Conservation (phyloP, 2,888 invertebrate genomes). For the Conomelus anceps region DNA sequence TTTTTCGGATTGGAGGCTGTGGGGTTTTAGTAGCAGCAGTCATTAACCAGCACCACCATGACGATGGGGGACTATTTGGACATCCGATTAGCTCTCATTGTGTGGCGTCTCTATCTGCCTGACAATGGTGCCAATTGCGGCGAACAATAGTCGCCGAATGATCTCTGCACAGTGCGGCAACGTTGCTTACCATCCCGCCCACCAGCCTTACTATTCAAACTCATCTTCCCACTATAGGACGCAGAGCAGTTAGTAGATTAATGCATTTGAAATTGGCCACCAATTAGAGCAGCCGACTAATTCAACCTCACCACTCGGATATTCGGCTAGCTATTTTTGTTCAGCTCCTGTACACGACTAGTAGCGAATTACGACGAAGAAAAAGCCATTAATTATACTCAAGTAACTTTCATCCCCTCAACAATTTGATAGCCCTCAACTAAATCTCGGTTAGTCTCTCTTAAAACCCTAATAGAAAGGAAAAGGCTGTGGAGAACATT, state of each 20-base stretch:
- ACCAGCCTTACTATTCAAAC: constrained; percentile 20
- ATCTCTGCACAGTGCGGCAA: constrained; percentile 28
- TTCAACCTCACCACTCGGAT: constrained; percentile 39
- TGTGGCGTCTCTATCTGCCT: constrained; percentile 26
- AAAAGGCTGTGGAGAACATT: constrained; percentile 12
- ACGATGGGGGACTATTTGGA: constrained; percentile 37
- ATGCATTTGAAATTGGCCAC: constrained; percentile 47
- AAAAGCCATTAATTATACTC: constrained; percentile 22
- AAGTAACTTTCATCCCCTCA: constrained; percentile 12
- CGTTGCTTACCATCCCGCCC: constrained; percentile 4
- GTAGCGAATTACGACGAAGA: constrained; percentile 7
- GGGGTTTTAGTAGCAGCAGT: constrained; percentile 14
- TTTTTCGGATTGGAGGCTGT: constrained; percentile 19
- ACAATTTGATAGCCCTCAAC: constrained; percentile 11
- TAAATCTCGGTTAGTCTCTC: constrained; percentile 14
- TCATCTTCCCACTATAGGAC: neutral
- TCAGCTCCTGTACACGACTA: no score
- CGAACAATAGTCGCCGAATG: constrained; percentile 37
- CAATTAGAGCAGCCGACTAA: constrained; percentile 48
- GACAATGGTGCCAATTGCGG: constrained; percentile 46
- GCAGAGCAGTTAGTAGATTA: constrained; percentile 36
- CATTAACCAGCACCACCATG: constrained; percentile 32
- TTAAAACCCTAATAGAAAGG: neutral
- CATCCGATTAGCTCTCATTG: constrained; percentile 35
- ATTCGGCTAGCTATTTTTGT: constrained; percentile 3